These are phyloP conservation scores for Andrena bucephala DNA, from an alignment of 2,888 invertebrate genomes.

Conservation along the genomic window DNA sequence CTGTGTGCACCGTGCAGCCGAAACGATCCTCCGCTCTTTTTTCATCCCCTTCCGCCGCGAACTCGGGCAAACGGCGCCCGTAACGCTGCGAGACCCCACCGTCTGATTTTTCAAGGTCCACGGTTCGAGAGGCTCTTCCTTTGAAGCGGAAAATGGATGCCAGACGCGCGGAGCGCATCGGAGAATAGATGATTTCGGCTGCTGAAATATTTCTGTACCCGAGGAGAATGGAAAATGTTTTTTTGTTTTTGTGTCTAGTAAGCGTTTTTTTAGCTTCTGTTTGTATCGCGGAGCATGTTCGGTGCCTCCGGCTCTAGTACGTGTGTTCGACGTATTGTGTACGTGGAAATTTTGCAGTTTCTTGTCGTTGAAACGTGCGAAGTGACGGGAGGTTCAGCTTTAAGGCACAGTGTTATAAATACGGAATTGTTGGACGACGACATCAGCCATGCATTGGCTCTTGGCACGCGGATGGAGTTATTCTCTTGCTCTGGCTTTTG, in stretches of 20 bases:
- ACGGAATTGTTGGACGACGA: constrained; percentile 20
- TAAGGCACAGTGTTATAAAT: constrained; percentile 20
- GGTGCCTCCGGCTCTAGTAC: not conserved
- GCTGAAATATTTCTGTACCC: too few relatives aligned
- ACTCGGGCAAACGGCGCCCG: not conserved
- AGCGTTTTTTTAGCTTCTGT: not conserved
- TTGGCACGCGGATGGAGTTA: constrained; percentile 4
- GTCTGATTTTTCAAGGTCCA: constrained; percentile 21
- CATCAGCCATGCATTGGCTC: constrained; percentile 1
- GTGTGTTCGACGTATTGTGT: not conserved
- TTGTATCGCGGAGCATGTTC: not conserved
- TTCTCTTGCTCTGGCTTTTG: not conserved
- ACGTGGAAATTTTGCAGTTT: not conserved
- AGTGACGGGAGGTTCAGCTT: not conserved
- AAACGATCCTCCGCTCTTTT: constrained; percentile 19
- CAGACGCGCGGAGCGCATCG: too few relatives aligned
- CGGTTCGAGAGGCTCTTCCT: not conserved
- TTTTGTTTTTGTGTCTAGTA: too few relatives aligned
- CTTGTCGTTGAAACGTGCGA: not conserved
- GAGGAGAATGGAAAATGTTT: too few relatives aligned
- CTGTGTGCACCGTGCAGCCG: constrained; percentile 1
- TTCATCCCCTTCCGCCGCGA: not conserved
- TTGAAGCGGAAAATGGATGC: not conserved
- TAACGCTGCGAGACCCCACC: constrained; percentile 32
- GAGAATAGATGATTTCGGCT: too few relatives aligned